Evolutionary conservation across 1,140 invertebrate genomes (phyloP).

Genomic region (Macrotrachela quadricornifera): DNA sequence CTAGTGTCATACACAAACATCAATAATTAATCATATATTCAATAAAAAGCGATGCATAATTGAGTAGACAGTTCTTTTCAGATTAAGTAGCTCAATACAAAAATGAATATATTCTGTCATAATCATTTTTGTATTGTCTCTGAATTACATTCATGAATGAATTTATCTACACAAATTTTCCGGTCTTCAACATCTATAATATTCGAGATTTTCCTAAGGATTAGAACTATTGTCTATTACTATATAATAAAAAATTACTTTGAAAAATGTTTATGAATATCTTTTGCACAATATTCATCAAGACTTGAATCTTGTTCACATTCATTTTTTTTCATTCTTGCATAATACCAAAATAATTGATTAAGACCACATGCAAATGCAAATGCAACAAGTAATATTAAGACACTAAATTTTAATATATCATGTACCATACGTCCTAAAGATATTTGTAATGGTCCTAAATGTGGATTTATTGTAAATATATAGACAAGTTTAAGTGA

Average conservation of each 20-base stretch:
- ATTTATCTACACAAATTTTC: too few species aligned
- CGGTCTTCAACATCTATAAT: too few species aligned
- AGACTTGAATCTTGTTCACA: constrained; percentile 36
- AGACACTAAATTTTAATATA: constrained; percentile 81
- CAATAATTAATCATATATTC: too few species aligned
- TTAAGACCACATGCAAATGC: constrained; percentile 87
- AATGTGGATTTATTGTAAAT: constrained; percentile 90
- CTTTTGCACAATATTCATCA: background rate
- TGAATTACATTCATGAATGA: too few species aligned
- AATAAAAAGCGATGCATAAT: too few species aligned
- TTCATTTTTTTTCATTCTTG: constrained; percentile 62
- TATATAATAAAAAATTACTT: constrained; percentile 16
- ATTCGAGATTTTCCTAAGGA: too few species aligned
- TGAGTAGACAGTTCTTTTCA: too few species aligned
- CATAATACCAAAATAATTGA: constrained; percentile 86
- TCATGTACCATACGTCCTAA: constrained; percentile 90
- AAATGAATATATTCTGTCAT: too few species aligned
- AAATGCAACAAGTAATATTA: constrained; percentile 83
- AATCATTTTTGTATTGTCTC: too few species aligned
- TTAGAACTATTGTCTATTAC: too few species aligned
- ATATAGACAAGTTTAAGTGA: constrained; percentile 93
- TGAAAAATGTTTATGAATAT: constrained; percentile 15
- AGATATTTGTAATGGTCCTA: constrained; percentile 88
- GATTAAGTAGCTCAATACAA: too few species aligned
- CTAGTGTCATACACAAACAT: too few species aligned